Base-by-base conservation (phyloP, 30 jellyfish, hydroid and myxozoan genomes). In the Aurelia sp. region DNA sequence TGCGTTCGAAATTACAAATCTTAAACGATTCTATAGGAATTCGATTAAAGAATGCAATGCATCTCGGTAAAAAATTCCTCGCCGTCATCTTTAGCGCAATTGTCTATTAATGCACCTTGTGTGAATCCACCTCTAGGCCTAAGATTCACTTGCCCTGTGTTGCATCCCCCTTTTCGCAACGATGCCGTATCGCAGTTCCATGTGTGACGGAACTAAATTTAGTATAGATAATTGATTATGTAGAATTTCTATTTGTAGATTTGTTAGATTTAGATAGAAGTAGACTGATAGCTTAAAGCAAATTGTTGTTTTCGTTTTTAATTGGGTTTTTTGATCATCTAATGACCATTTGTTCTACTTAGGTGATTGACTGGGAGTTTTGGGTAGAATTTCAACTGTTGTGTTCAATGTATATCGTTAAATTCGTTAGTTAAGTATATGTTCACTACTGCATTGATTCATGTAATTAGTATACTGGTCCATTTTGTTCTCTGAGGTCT, bases 201-300 rank as follows among this genome's bases (percentile, higher is more conserved):
- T 24, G 15, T 22, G 71, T 61, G 33, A n/a, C 27, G 71, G 55
- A 44, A 8, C 55, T 51, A 72, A 52, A 9, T 53, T 18, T 4
- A 74, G 62, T n/a, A 40, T n/a, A 53, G 20, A 71, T 74, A 51
- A 72, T 74, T 74, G 86, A 74, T 74, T 74, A 74, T 71, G 59
- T 51, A 60, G 61, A 74, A 60, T 50, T 76, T 11, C 63, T 75
- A 20, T 76, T 76, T 59, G 87, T 76, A 76, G 53, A 76, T 76
- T 76, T 76, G 41, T 61, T 76, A 76, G 87, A 76, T 76, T 61
- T 76, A 76, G 64, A 76, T 60, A 76, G 87, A 76, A 19, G 31
- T 60, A 60, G 73, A 59, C 19, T 38, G 87, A 31, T 76, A 76
- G 87, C 87, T 76, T 63, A 7, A 76, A 76, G 87, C 76, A 75